Percentiles rank a stretch among this genome's conserved stretches.
Evolutionary conservation across 2,888 invertebrate species (phyloP).

Genomic region (Arctia plantaginis): DNA sequence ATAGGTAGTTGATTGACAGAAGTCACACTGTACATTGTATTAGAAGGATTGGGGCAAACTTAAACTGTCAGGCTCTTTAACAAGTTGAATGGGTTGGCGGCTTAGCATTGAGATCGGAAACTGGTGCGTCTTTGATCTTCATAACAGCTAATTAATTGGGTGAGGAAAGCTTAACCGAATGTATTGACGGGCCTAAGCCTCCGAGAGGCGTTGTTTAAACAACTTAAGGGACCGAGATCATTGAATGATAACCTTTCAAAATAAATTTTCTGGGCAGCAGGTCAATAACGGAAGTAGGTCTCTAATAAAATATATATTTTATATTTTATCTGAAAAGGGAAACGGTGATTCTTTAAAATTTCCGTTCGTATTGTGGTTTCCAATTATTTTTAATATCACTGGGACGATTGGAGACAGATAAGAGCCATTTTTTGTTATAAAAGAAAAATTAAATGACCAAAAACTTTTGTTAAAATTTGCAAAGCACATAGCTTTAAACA

Average conservation of each 20-base stretch:
- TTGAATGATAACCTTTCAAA: slow-evolving; percentile 57
- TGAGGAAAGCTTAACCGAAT: slow-evolving; percentile 73
- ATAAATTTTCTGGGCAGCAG: slow-evolving; percentile 37
- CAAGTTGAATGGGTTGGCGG: slow-evolving; percentile 70
- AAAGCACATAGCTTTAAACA: slow-evolving; percentile 14
- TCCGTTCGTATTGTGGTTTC: slow-evolving; percentile 43
- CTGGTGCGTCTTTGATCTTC: slow-evolving; percentile 79
- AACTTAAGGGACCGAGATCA: slow-evolving; percentile 62
- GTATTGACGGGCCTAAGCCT: slow-evolving; percentile 68
- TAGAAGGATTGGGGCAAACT: slow-evolving; percentile 72
- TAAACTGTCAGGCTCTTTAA: slow-evolving; percentile 78
- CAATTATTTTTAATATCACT: slow-evolving; percentile 49
- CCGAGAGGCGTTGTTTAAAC: slow-evolving; percentile 53
- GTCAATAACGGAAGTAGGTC: slow-evolving; percentile 38
- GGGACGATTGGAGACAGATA: slow-evolving; percentile 34
- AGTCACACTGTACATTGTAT: slow-evolving; percentile 72
- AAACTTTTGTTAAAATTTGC: slow-evolving; percentile 19
- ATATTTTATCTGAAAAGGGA: slow-evolving; percentile 39
- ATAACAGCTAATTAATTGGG: slow-evolving; percentile 81
- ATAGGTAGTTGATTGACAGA: slow-evolving; percentile 75
- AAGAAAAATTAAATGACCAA: slow-evolving; percentile 23
- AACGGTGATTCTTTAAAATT: slow-evolving; percentile 42
- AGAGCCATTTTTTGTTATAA: slow-evolving; percentile 29
- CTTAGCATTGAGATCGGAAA: slow-evolving; percentile 72
- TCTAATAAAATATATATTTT: slow-evolving; percentile 41